Evolutionary conservation across 2,888 invertebrate species (phyloP).

Genomic region (Myathropa florea): DNA sequence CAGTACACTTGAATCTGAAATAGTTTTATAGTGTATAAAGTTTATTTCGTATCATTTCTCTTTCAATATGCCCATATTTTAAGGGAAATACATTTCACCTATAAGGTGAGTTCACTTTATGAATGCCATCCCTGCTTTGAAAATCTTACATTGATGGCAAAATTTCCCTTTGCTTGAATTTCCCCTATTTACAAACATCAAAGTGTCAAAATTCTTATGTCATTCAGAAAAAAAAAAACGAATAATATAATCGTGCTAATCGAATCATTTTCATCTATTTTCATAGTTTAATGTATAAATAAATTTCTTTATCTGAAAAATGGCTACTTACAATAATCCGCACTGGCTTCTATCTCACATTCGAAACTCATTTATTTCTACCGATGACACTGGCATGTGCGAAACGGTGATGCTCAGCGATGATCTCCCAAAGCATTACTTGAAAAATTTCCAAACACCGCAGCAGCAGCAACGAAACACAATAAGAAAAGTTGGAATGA

Average conservation of each 20-base stretch:
- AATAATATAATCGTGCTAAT: constrained; percentile 10
- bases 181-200: constrained; percentile 63
- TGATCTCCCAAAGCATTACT: constrained; percentile 86
- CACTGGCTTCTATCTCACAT: constrained; percentile 96
- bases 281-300: constrained; percentile 13
- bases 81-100: too few relatives aligned
- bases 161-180: constrained; percentile 36
- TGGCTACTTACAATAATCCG: constrained; percentile 97
- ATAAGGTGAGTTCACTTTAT: neutral
- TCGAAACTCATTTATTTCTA: constrained; percentile 95
- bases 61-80: too few relatives aligned
- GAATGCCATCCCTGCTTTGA: neutral
- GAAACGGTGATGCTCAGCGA: constrained; percentile 95
- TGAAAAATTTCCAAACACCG: constrained; percentile 81
- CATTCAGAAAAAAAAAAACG: constrained; percentile 29
- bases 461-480: constrained; percentile 59
- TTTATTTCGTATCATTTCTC: too few relatives aligned
- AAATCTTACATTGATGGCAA: neutral
- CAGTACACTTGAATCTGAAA: too few relatives aligned
- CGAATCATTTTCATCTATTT: constrained; percentile 9
- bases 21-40: too few relatives aligned
- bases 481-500: constrained; percentile 29
- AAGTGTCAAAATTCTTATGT: constrained; percentile 62
- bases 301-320: constrained; percentile 77
- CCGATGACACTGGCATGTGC: constrained; percentile 97